Conservation (phyloP, 2,113 vertebrate genomes). For the Rhadina sibilatrix region DNA sequence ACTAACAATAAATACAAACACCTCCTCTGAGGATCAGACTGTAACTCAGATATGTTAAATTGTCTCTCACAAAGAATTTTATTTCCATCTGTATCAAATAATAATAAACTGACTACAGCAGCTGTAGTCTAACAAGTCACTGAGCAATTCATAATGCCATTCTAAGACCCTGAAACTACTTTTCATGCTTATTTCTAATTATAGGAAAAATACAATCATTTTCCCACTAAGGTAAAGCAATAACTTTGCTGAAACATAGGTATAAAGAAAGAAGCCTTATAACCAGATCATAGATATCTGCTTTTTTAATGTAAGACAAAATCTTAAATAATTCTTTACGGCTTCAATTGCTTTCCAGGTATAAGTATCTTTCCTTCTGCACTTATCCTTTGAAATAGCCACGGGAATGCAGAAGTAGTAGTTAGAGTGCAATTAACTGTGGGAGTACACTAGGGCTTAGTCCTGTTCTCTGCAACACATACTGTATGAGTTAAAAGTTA, state of each 20-base stretch:
- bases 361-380: not conserved
- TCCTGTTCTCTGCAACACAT: not conserved
- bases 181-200: not conserved
- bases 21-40: not conserved
- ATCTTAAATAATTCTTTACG: not conserved
- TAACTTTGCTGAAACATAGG: not conserved
- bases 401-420: slow-evolving; percentile 22
- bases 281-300: not conserved
- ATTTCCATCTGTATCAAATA: not conserved
- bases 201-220: not conserved
- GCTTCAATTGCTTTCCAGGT: not conserved
- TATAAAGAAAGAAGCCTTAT: not conserved
- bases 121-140: not conserved
- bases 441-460: not conserved
- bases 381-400: not conserved
- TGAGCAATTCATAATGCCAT: not conserved
- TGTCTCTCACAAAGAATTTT: not conserved
- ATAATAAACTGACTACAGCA: not conserved
- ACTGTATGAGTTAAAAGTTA: not conserved
- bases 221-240: not conserved
- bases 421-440: slow-evolving; percentile 15
- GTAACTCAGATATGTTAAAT: not conserved
- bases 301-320: not conserved
- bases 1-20: slow-evolving; percentile 4
- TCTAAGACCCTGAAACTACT: not conserved